phyloP scores from a whole-genome alignment of 2,113 vertebrate genomes.

The Empidonax alnorum region DNA sequence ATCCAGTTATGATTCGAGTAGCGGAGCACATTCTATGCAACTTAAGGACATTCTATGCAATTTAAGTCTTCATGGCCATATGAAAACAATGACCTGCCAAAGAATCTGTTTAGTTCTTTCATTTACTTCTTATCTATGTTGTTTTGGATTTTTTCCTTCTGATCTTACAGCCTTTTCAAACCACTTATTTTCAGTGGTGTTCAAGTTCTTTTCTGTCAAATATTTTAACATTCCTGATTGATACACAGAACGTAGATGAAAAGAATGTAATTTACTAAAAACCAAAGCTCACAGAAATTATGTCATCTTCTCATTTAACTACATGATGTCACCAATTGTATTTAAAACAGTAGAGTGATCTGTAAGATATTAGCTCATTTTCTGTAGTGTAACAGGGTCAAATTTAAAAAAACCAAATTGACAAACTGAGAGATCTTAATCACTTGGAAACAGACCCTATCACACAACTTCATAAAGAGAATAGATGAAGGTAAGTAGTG shows the following conservation, averaged over 20 bases:
- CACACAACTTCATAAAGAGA: background rate
- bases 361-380: background rate
- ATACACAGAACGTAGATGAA: background rate
- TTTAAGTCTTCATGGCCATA: background rate
- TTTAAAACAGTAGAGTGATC: background rate
- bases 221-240: background rate
- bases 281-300: background rate
- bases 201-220: background rate
- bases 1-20: background rate
- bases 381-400: background rate
- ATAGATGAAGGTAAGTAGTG: background rate
- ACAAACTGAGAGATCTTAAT: background rate
- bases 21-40: background rate
- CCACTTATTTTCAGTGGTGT: background rate
- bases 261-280: background rate
- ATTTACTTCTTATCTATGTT: background rate
- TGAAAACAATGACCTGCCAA: background rate
- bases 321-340: background rate
- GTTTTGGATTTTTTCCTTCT: background rate
- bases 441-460: background rate
- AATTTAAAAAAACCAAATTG: background rate
- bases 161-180: background rate
- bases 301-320: background rate
- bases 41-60: background rate
- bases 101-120: background rate